These are phyloP conservation scores for Tenualosa ilisha DNA, from an alignment of 2,797 vertebrate genomes.

Conservation along the genomic window DNA sequence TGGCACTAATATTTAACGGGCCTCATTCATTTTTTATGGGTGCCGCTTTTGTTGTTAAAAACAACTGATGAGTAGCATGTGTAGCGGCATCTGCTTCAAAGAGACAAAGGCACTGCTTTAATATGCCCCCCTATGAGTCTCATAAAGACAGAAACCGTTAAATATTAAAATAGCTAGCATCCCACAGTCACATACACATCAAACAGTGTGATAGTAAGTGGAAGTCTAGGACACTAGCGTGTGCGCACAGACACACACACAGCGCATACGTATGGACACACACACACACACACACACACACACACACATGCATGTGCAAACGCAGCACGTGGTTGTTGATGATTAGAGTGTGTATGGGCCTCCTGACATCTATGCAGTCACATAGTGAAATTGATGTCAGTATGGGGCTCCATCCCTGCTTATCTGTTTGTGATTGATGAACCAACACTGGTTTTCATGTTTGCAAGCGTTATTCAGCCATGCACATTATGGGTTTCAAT, in stretches of 20 bases:
- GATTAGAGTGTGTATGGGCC: background rate
- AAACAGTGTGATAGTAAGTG: constrained; percentile 32
- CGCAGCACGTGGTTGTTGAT: background rate
- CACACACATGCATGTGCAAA: background rate
- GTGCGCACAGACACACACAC: background rate
- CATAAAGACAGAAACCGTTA: constrained; percentile 36
- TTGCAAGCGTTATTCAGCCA: background rate
- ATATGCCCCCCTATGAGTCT: constrained; percentile 32
- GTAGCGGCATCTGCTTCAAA: constrained; percentile 40
- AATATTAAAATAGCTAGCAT: constrained; percentile 41
- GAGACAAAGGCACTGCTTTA: constrained; percentile 43
- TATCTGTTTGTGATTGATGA: background rate
- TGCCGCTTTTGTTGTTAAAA: constrained; percentile 40
- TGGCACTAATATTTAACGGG: constrained; percentile 34
- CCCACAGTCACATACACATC: constrained; percentile 19
- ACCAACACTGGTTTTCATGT: background rate
- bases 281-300: background rate
- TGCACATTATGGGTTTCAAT: too few species aligned
- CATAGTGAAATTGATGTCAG: background rate
- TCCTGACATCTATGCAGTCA: background rate
- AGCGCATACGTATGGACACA: background rate
- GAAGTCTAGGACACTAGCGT: background rate
- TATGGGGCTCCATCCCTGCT: too few species aligned
- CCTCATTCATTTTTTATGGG: constrained; percentile 51
- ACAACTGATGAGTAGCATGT: constrained; percentile 33